These are phyloP conservation scores for Eurytoma californica DNA, from an alignment of 2,888 invertebrate species.

Conservation along the genomic window DNA sequence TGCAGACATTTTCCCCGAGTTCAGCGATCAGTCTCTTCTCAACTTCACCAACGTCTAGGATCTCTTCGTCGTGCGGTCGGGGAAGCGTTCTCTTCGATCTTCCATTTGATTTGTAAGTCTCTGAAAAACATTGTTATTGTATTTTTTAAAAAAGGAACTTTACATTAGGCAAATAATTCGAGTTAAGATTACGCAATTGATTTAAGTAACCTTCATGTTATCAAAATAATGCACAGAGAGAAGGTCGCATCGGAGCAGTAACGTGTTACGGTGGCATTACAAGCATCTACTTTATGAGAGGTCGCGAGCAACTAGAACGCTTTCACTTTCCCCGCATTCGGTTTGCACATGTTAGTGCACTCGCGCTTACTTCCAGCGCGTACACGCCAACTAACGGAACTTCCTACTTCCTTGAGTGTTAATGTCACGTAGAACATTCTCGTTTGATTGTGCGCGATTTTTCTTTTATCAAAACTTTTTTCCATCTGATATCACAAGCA, in stretches of 20 bases:
- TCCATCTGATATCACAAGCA: too few relatives aligned
- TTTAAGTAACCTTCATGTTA: slow-evolving; percentile 21
- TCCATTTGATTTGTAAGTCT: slow-evolving; percentile 80
- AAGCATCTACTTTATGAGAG: slow-evolving; percentile 30
- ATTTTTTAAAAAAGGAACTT: neutral
- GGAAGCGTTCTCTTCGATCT: slow-evolving; percentile 78
- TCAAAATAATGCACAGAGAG: neutral
- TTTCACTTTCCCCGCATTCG: slow-evolving; percentile 68
- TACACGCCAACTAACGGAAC: slow-evolving; percentile 51
- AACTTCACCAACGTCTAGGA: slow-evolving; percentile 83
- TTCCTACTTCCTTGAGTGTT: slow-evolving; percentile 47
- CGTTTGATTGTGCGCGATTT: neutral
- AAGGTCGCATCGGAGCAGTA: slow-evolving; percentile 39
- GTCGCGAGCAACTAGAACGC: slow-evolving; percentile 65
- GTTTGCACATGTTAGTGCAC: slow-evolving; percentile 34
- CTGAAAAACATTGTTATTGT: slow-evolving; percentile 74
- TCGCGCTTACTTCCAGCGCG: slow-evolving; percentile 38
- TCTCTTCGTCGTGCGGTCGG: slow-evolving; percentile 74
- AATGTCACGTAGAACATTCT: slow-evolving; percentile 22
- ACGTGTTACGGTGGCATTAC: slow-evolving; percentile 42
- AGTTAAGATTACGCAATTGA: neutral
- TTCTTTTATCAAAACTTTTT: neutral
- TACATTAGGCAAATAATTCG: neutral
- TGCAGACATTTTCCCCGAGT: slow-evolving; percentile 86
- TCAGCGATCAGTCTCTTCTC: slow-evolving; percentile 87